Evolutionary conservation across 2,888 invertebrate species (phyloP).

Genomic region (Agriopis marginaria): DNA sequence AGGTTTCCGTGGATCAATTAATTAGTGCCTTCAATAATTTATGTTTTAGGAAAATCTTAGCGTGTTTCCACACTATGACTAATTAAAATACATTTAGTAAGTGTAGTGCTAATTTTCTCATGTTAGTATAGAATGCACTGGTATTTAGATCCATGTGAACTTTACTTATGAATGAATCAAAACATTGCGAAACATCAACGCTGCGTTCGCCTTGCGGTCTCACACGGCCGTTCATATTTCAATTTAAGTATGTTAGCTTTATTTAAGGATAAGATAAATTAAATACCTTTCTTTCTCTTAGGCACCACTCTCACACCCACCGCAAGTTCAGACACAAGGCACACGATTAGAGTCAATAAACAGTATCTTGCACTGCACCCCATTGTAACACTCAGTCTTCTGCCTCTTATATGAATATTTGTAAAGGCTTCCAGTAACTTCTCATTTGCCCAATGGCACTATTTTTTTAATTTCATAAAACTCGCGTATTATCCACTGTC

Average conservation of each 20-base stretch:
- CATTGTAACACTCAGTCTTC: constrained; percentile 65
- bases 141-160: constrained; percentile 42
- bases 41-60: neutral
- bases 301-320: constrained; percentile 85
- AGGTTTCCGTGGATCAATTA: neutral
- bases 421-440: constrained; percentile 64
- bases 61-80: neutral
- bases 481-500: constrained; percentile 55
- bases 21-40: neutral
- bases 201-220: constrained; percentile 42
- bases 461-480: constrained; percentile 59
- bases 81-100: neutral
- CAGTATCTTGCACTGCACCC: constrained; percentile 84
- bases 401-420: constrained; percentile 55
- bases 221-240: constrained; percentile 38
- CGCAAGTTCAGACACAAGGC: constrained; percentile 81
- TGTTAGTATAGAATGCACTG: constrained; percentile 16
- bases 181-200: constrained; percentile 49
- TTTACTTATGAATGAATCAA: constrained; percentile 42
- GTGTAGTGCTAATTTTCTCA: constrained; percentile 22
- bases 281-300: constrained; percentile 86
- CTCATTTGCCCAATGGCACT: constrained; percentile 70
- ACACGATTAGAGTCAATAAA: constrained; percentile 82
- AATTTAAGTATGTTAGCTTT: constrained; percentile 4
- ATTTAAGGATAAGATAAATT: constrained; percentile 15